phyloP scores from a whole-genome alignment of 2,888 invertebrate species.

The Drosophila prostipennis region DNA sequence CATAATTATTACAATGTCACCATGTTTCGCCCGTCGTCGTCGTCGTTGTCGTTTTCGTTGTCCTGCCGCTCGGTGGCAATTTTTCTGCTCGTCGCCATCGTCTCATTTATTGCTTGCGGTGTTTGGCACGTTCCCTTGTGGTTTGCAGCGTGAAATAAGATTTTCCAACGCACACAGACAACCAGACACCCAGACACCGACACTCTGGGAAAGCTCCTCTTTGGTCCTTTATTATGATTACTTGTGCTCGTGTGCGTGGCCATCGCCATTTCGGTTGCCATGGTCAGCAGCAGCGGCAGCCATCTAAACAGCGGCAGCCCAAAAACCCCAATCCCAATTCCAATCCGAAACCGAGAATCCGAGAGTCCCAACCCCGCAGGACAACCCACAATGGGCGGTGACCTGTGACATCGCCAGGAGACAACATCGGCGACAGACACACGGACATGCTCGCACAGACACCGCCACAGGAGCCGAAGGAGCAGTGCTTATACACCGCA shows the following conservation, averaged over 20 bases:
- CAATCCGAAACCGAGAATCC: conserved; percentile 1
- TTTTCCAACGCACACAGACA: conserved; percentile 50
- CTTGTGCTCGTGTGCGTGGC: conserved; percentile 77
- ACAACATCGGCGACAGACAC: conserved; percentile 17
- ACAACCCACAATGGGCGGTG: conserved; percentile 54
- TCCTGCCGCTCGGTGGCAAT: conserved; percentile 53
- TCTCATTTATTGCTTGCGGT: conserved; percentile 78
- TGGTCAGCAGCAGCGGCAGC: conserved; percentile 54
- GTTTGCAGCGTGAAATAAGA: conserved; percentile 79
- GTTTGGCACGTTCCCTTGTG: conserved; percentile 80
- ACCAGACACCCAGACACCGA: background rate
- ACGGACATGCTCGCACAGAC: conserved; percentile 12
- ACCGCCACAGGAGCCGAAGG: conserved; percentile 36
- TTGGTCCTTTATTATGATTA: conserved; percentile 71
- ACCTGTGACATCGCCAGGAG: conserved; percentile 63
- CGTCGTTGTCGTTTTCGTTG: conserved; percentile 24
- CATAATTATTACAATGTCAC: conserved; percentile 81
- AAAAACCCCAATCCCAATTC: conserved; percentile 1
- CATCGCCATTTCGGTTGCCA: conserved; percentile 60
- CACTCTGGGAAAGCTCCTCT: conserved; percentile 15
- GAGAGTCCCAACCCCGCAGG: background rate
- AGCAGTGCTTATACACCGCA: conserved; percentile 11
- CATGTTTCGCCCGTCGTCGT: conserved; percentile 66
- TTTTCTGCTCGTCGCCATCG: conserved; percentile 68
- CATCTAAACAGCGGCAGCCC: conserved; percentile 19